Conservation (phyloP, 2,888 invertebrate species). For the Labia minor region DNA sequence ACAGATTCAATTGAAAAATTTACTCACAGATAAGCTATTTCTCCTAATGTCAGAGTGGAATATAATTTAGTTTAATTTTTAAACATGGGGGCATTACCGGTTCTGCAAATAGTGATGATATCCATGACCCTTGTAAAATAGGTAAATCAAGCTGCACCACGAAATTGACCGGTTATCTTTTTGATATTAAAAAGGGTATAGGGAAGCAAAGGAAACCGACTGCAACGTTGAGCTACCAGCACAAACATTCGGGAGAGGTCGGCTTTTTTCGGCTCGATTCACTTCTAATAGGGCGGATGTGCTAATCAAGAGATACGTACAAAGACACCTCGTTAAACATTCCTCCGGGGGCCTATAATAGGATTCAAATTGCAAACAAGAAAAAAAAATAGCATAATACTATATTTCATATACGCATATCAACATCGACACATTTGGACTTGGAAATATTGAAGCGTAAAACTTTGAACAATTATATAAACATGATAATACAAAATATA, state of each 20-base stretch:
- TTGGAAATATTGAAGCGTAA: too few relatives aligned
- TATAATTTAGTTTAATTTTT: not conserved
- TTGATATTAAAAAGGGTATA: too few relatives aligned
- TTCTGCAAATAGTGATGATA: not conserved
- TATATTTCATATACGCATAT: too few relatives aligned
- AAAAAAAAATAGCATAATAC: too few relatives aligned
- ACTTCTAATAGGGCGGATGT: constrained; percentile 5
- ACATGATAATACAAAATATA: too few relatives aligned
- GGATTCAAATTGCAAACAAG: too few relatives aligned
- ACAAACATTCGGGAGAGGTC: not conserved
- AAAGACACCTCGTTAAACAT: not conserved
- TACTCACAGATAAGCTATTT: not conserved
- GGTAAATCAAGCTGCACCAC: too few relatives aligned
- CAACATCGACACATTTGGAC: too few relatives aligned
- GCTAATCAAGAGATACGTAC: not conserved
- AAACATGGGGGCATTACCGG: not conserved
- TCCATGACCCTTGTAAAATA: too few relatives aligned
- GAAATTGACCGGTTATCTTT: too few relatives aligned
- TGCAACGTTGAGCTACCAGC: not conserved
- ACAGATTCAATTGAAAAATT: not conserved
- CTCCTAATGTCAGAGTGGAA: not conserved
- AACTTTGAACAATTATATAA: too few relatives aligned
- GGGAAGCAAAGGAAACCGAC: not conserved
- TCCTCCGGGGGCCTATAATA: too few relatives aligned
- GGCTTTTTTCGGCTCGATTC: not conserved